Conservation (phyloP, 2,113 vertebrate genomes). For the Oxyura jamaicensis region DNA sequence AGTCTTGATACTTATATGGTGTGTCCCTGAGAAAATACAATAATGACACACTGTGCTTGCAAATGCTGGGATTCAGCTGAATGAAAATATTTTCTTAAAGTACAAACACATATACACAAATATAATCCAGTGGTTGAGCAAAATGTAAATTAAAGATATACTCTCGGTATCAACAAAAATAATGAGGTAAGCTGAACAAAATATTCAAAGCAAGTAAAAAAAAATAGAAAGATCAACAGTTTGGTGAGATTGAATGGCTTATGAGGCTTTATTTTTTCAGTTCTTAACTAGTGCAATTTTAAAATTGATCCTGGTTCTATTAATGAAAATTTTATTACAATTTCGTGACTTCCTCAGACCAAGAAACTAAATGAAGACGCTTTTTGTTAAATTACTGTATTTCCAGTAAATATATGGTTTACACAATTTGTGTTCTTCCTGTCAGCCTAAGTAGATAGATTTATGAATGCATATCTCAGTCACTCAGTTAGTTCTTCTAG, state of each 20-base stretch:
- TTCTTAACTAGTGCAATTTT: not conserved
- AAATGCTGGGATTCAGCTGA: not conserved
- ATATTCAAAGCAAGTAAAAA: not conserved
- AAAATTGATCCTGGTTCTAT: not conserved
- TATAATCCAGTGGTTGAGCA: not conserved
- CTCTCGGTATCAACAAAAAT: not conserved
- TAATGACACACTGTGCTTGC: not conserved
- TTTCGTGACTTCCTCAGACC: not conserved
- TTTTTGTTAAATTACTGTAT: not conserved
- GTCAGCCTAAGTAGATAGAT: not conserved
- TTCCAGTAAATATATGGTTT: not conserved
- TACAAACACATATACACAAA: not conserved
- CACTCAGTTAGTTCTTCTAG: not conserved
- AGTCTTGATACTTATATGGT: not conserved
- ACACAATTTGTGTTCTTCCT: not conserved
- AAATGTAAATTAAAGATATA: not conserved
- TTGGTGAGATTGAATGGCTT: not conserved
- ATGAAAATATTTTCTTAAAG: not conserved
- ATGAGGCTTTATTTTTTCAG: not conserved
- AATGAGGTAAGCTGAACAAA: not conserved
- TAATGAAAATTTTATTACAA: not conserved
- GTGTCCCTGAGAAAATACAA: not conserved
- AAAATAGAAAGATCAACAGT: not conserved
- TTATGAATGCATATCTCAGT: not conserved
- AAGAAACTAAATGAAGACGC: not conserved